Evolutionary conservation across 2,888 invertebrate genomes (phyloP).

Genomic region (Mongoloraphidia duomilia): DNA sequence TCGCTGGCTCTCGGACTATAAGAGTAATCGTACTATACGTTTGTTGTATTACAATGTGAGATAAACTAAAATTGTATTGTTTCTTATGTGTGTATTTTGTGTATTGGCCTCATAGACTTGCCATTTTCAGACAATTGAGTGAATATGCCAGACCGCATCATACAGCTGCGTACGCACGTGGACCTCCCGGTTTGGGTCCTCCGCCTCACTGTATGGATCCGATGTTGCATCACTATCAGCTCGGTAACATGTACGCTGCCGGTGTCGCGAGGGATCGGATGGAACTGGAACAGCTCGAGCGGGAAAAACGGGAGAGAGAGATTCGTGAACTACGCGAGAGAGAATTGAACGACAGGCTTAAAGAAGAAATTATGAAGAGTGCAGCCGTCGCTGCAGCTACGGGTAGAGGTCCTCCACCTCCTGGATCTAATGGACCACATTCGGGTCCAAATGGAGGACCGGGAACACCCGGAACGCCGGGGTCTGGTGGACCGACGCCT

Average conservation of each 20-base stretch:
- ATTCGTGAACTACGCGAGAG: constrained; percentile 64
- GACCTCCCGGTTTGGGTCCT: neutral
- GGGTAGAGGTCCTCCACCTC: constrained; percentile 34
- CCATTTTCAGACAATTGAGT: constrained; percentile 55
- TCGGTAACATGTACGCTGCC: constrained; percentile 66
- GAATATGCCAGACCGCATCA: constrained; percentile 85
- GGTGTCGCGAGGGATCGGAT: constrained; percentile 37
- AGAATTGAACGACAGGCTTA: constrained; percentile 70
- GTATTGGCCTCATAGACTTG: neutral
- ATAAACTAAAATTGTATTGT: too few relatives aligned
- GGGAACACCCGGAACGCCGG: constrained; percentile 11
- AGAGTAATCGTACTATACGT: too few relatives aligned
- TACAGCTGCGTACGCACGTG: constrained; percentile 4
- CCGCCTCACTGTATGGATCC: constrained; percentile 58
- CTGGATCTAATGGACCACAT: constrained; percentile 18
- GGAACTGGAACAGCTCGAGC: constrained; percentile 50
- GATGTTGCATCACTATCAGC: constrained; percentile 69
- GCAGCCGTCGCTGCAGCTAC: constrained; percentile 40
- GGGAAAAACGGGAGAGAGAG: constrained; percentile 60
- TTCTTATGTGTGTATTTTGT: neutral
- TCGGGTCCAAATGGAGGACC: neutral
- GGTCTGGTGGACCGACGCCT: constrained; percentile 25
- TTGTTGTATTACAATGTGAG: too few relatives aligned
- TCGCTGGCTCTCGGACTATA: too few relatives aligned
- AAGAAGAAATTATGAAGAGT: constrained; percentile 76